Conservation (phyloP, 2,797 vertebrate genomes). For the Menidia menidia region DNA sequence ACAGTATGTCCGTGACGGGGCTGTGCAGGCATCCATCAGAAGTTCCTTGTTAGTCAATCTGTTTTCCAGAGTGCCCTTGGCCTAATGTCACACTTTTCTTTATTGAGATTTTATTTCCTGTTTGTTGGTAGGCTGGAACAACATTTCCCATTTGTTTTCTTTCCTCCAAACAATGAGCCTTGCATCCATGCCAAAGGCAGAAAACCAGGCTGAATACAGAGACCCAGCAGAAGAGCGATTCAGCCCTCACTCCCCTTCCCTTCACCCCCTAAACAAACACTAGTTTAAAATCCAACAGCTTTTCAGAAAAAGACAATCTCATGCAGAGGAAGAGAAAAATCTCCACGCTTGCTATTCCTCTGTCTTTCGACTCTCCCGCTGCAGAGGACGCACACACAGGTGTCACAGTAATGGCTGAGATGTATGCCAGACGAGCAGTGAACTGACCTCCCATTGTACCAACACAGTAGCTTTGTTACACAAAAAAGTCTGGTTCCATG, state of each 20-base stretch:
- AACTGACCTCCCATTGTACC: constrained; percentile 24
- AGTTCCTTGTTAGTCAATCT: constrained; percentile 41
- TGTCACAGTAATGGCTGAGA: constrained; percentile 41
- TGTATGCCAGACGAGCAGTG: constrained; percentile 32
- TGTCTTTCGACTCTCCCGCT: not conserved
- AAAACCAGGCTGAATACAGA: constrained; percentile 25
- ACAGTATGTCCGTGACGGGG: not conserved
- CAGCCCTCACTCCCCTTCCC: not conserved
- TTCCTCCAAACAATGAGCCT: constrained; percentile 60
- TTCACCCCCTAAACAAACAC: not conserved
- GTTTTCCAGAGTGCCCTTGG: constrained; percentile 59
- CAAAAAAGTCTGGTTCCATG: constrained; percentile 45
- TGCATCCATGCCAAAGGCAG: constrained; percentile 12
- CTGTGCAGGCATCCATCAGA: constrained; percentile 5
- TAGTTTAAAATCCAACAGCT: not conserved
- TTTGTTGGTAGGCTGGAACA: constrained; percentile 24
- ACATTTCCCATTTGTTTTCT: constrained; percentile 64
- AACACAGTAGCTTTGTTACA: constrained; percentile 37
- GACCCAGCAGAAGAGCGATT: constrained; percentile 42
- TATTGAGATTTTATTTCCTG: constrained; percentile 58
- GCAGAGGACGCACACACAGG: constrained; percentile 23
- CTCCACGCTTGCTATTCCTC: not conserved
- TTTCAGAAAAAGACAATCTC: not conserved
- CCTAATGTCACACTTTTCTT: constrained; percentile 36
- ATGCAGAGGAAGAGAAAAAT: not conserved